Conservation (phyloP, 2,113 vertebrate species). For the Acrocephalus kingi region DNA sequence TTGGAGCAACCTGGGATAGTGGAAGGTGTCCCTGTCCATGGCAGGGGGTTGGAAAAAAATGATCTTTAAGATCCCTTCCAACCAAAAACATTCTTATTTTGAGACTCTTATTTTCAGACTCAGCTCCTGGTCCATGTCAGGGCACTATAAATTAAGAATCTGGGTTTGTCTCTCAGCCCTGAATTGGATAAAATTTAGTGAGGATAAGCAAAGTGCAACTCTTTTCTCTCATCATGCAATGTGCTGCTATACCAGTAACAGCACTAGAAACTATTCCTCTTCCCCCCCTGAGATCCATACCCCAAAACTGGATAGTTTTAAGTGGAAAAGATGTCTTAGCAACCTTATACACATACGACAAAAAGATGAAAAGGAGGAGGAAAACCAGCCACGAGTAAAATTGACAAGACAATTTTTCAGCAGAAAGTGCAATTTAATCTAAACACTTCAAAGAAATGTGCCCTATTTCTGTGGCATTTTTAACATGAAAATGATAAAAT, state of each 20-base stretch:
- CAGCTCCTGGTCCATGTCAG: background rate
- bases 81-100: background rate
- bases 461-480: background rate
- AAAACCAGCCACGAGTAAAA: background rate
- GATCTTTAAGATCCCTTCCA: background rate
- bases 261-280: background rate
- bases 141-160: background rate
- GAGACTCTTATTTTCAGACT: background rate
- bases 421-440: slow-evolving; percentile 8
- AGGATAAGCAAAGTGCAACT: background rate
- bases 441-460: background rate
- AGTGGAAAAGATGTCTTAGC: background rate
- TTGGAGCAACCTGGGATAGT: background rate
- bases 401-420: background rate
- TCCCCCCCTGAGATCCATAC: background rate
- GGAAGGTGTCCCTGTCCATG: background rate
- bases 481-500: slow-evolving; percentile 29
- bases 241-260: background rate
- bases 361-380: background rate
- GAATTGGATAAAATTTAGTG: background rate
- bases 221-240: background rate
- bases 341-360: background rate
- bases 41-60: background rate
- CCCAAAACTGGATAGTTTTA: background rate
- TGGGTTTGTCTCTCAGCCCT: background rate